Evolutionary conservation across 2,888 invertebrate genomes (phyloP).

Genomic region (Stomorhina lunata): DNA sequence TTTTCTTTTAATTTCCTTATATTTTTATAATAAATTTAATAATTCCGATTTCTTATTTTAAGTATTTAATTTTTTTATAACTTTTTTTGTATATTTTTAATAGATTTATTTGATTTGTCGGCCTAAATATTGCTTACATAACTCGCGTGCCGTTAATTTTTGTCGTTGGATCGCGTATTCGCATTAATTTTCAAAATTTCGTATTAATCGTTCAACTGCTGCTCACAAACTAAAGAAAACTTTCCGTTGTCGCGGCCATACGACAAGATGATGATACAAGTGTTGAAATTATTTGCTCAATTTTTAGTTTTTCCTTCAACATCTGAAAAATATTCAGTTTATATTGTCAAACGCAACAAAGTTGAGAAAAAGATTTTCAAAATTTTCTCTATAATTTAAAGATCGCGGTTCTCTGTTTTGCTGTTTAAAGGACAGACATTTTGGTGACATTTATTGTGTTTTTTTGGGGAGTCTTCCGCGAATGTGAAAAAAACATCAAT

Average conservation of each 20-base stretch:
- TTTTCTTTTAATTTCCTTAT: neutral
- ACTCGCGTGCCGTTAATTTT: slow-evolving; percentile 64
- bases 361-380: neutral
- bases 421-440: neutral
- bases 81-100: slow-evolving; percentile 46
- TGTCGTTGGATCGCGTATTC: slow-evolving; percentile 53
- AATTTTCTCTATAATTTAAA: neutral
- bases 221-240: slow-evolving; percentile 75
- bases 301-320: neutral
- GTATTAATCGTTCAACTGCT: slow-evolving; percentile 76
- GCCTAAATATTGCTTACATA: slow-evolving; percentile 67
- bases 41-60: neutral
- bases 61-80: slow-evolving; percentile 55
- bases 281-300: slow-evolving; percentile 39
- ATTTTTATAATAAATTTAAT: neutral
- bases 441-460: slow-evolving; percentile 12
- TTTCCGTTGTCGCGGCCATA: slow-evolving; percentile 56
- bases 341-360: slow-evolving; percentile 35
- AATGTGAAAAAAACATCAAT: neutral
- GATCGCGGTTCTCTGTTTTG: neutral
- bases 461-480: neutral
- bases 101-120: slow-evolving; percentile 36
- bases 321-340: neutral
- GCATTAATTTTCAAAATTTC: slow-evolving; percentile 38
- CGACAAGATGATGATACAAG: no score